Base-by-base conservation (phyloP, 2,888 invertebrate genomes). In the Tethea ocularis region DNA sequence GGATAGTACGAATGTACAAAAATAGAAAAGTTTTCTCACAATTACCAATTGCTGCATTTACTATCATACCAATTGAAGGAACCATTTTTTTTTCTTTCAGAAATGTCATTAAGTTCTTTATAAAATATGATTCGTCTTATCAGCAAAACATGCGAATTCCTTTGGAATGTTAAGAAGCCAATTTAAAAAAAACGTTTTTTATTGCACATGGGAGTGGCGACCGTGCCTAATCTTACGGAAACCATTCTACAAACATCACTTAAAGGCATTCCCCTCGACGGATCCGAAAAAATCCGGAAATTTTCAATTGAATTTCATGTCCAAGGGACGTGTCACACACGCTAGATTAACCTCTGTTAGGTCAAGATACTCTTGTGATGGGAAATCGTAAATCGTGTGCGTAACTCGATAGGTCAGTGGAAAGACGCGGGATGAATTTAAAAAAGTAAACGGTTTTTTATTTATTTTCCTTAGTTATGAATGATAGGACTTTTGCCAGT, bases 271-370 rank as follows among this genome's bases (percentile, higher is more conserved):
- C 77, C 80, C 74, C 75, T 65, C 70, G 63, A 65, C 66, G 78
- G 68, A 69, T 67, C 69, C 69, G 76, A 73, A 72, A 71, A 82
- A 78, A 77, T 69, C 80, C 81, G 83, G 82, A 80, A 77, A 80
- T 86, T 88, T 88, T 87, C 89, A 91, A 91, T 91, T 86, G 89
- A 80, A 88, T 86, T 84, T 84, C 82, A 74, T 71, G 78, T 80
- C 77, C 78, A 72, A 75, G 79, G 76, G 83, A 80, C 83, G 78
- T 82, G 82, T 83, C 84, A 72, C 82, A 75, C 80, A 82, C 88
- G 90, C 74, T 86, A 90, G 85, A 91, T 91, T 92, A 90, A 77
- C 76, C 74, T 68, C 72, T 58, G 68, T 55, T 64, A 68, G 73
- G 74, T 77, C 75, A 68, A 82, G 77, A 82, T 75, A 70, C 67